Evolutionary conservation across 2,113 vertebrate genomes (phyloP), one percentile per base, ranked within the genome.

Genomic region (Coreoperca whiteheadi): DNA sequence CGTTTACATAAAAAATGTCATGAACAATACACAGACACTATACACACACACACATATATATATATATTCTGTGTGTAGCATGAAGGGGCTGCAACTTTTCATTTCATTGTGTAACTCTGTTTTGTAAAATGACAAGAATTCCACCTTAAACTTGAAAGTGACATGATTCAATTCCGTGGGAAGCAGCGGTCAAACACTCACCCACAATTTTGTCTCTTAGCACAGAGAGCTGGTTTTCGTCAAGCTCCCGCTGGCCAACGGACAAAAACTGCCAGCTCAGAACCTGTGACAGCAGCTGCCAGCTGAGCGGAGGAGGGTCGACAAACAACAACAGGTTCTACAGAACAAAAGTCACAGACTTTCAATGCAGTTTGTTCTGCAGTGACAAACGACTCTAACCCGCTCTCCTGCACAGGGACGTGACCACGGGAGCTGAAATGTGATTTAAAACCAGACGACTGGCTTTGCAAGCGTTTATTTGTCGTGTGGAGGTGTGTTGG

Each of bases 231-330:
- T 99, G 98, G 54, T 97, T 94, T 23, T 90, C 63, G 15, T 96
- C 96, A 8, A 99, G 97, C 46, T 92, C 96, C 69, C 97, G 95
- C 64, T 97, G 95, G 30, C 97, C 97, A 70, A 97, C 90, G 0
- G 97, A 97, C 15, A 96, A 94, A 93, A 99, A 99, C 93, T 99
- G 98, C 97, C 98, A 99, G 9, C 96, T 97, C 59, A 99, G 95
- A 16, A 97, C 96, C 48, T 98, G 96, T 0, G 97, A 96, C 71
- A 99, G 94, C 84, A 96, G 94, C 48, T 91, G 64, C 98, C 98
- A 99, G 68, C 93, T 89, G 23, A 97, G 95, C 2, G 88, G 92
- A 1, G 97, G 97, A 10, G 98, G 97, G 66, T 94, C 95, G 77
- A 95, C 79, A 86, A 99, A 99, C 91, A 99, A 95, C 11, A 93